Conservation (phyloP, 2,888 invertebrate genomes). For the Lithosia quadra region DNA sequence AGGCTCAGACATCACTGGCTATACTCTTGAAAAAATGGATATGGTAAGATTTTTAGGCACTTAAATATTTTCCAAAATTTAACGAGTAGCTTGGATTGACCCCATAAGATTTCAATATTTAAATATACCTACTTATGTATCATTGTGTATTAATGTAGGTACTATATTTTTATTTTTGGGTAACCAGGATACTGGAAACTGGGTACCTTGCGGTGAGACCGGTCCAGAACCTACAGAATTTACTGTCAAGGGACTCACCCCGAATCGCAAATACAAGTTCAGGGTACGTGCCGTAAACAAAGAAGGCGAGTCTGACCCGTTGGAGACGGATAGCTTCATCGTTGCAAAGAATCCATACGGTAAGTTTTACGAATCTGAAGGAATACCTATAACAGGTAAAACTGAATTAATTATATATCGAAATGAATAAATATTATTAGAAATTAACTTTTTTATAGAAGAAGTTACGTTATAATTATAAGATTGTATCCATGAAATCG, state of each 20-base stretch:
- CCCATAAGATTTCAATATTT: background rate
- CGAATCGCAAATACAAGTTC: conserved; percentile 99
- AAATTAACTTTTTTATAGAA: too few species aligned
- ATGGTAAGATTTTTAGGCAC: conserved; percentile 82
- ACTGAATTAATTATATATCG: too few species aligned
- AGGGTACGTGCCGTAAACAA: conserved; percentile 98
- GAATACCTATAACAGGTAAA: background rate
- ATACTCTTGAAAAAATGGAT: conserved; percentile 98
- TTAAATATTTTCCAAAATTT: background rate
- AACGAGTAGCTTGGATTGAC: too few species aligned
- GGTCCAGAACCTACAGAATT: conserved; percentile 93
- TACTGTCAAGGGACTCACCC: conserved; percentile 95
- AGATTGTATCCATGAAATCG: background rate
- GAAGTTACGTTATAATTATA: too few species aligned
- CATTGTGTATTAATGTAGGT: background rate
- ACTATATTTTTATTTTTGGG: background rate
- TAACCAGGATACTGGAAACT: conserved; percentile 93
- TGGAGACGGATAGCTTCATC: conserved; percentile 96
- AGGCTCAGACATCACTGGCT: conserved; percentile 95
- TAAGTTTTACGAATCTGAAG: conserved; percentile 69
- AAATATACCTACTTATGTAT: too few species aligned
- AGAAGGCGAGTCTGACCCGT: conserved; percentile 98
- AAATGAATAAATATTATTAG: too few species aligned
- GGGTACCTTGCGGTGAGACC: conserved; percentile 98
- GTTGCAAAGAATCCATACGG: conserved; percentile 98